Conservation (phyloP, 2,113 vertebrate genomes). For the Eurypyga helias region DNA sequence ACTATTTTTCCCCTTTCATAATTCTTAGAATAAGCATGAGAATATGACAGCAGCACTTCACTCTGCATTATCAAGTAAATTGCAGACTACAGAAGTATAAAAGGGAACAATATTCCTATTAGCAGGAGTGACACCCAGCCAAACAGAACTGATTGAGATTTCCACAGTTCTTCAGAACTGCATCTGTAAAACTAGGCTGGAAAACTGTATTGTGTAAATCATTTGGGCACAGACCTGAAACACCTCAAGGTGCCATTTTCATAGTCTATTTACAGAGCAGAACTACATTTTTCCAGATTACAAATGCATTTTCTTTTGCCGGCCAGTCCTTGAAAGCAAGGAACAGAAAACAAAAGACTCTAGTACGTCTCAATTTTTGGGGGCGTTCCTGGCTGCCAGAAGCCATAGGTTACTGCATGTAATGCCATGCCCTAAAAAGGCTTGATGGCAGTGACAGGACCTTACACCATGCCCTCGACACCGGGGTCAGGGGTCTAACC, state of each 20-base stretch:
- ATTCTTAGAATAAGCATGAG: neutral
- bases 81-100: too few species aligned
- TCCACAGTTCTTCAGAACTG: neutral
- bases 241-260: constrained; percentile 16
- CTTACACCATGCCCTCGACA: neutral
- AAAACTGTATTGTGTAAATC: neutral
- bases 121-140: neutral
- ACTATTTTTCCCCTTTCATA: neutral
- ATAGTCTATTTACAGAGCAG: constrained; percentile 36
- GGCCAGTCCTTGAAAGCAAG: neutral
- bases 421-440: neutral
- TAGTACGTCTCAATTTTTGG: fast-evolving
- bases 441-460: neutral
- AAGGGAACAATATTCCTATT: neutral
- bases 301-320: constrained; percentile 41
- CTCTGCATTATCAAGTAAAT: neutral
- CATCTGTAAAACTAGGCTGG: neutral
- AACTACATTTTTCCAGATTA: constrained; percentile 38
- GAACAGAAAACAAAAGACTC: neutral
- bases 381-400: neutral
- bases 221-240: neutral
- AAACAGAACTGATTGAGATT: neutral
- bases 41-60: neutral
- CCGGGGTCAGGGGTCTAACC: neutral
- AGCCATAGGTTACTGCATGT: neutral